phyloP scores from a whole-genome alignment of 2,888 invertebrate genomes.

The Disparrhopalites patrizii region DNA sequence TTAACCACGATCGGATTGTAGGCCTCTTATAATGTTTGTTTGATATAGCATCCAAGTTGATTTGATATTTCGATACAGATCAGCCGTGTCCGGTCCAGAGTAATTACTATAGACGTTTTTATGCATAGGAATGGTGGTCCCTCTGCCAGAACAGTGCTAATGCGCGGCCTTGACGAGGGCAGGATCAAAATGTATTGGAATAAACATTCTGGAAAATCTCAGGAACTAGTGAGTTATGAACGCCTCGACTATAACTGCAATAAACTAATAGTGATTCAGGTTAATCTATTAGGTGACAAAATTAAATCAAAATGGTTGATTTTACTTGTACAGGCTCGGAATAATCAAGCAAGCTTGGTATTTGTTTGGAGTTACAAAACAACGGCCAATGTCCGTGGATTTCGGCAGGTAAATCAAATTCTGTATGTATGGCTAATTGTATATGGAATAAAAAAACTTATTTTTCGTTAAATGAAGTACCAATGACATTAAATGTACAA shows the following conservation, averaged over 20 bases:
- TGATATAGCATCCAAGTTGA: not conserved
- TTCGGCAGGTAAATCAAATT: too few species aligned
- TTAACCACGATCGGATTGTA: constrained; percentile 82
- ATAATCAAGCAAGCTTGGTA: not conserved
- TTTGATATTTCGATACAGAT: too few species aligned
- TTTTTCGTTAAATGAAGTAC: not conserved
- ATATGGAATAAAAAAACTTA: too few species aligned
- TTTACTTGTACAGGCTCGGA: not conserved
- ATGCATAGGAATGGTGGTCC: constrained; percentile 69
- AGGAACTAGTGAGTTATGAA: constrained; percentile 76
- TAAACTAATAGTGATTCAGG: too few species aligned
- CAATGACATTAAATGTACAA: not conserved
- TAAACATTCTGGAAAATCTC: constrained; percentile 84
- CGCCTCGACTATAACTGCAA: too few species aligned
- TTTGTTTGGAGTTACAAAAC: not conserved
- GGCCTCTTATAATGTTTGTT: constrained; percentile 39
- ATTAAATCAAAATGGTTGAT: not conserved
- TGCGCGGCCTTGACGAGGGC: constrained; percentile 77
- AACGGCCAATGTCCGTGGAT: not conserved
- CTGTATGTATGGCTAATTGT: too few species aligned
- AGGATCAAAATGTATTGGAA: constrained; percentile 96
- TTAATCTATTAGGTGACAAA: too few species aligned
- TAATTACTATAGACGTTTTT: constrained; percentile 25
- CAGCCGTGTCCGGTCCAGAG: too few species aligned
- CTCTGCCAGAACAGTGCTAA: constrained; percentile 82